These are phyloP conservation scores for Ranitomeya variabilis DNA, from an alignment of 2,113 vertebrate species.

Conservation along the genomic window DNA sequence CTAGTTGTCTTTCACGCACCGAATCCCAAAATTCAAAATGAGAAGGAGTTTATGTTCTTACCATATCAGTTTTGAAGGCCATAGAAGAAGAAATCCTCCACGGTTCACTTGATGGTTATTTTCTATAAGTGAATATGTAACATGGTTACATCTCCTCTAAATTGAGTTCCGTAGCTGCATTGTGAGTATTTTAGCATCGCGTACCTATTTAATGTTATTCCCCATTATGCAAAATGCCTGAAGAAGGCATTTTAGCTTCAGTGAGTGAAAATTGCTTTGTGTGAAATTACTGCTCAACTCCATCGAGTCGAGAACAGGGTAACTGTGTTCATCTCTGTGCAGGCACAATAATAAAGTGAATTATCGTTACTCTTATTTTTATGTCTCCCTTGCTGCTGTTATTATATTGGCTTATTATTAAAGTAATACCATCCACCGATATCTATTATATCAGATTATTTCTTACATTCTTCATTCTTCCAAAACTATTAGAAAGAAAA, in stretches of 20 bases:
- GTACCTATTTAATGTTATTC: constrained; percentile 38
- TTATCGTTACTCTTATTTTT: constrained; percentile 49
- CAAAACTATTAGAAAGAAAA: background rate
- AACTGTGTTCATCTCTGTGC: constrained; percentile 30
- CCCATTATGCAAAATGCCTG: constrained; percentile 34
- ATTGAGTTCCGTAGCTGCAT: constrained; percentile 19
- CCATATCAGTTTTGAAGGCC: background rate
- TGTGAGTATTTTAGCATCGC: constrained; percentile 32
- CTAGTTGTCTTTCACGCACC: constrained; percentile 5
- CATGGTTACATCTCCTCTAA: constrained; percentile 1
- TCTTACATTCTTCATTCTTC: constrained; percentile 21
- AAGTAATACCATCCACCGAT: background rate
- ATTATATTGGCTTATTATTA: constrained; percentile 45
- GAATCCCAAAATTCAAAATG: background rate
- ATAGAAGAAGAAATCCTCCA: constrained; percentile 19
- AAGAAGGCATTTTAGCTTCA: constrained; percentile 43
- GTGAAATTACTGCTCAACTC: constrained; percentile 43
- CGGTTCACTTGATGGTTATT: constrained; percentile 45
- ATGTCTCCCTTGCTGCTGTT: constrained; percentile 37
- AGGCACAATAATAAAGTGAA: constrained; percentile 47
- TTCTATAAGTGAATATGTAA: constrained; percentile 39
- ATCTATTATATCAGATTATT: constrained; percentile 19
- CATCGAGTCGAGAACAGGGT: constrained; percentile 25
- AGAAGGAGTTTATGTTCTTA: constrained; percentile 13
- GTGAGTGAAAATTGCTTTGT: constrained; percentile 41